A percentile compares a stretch with the other conserved stretches of the same genome.
These are phyloP conservation scores for Piprites chloris DNA, from an alignment of 2,113 vertebrate species.

Conservation along the genomic window DNA sequence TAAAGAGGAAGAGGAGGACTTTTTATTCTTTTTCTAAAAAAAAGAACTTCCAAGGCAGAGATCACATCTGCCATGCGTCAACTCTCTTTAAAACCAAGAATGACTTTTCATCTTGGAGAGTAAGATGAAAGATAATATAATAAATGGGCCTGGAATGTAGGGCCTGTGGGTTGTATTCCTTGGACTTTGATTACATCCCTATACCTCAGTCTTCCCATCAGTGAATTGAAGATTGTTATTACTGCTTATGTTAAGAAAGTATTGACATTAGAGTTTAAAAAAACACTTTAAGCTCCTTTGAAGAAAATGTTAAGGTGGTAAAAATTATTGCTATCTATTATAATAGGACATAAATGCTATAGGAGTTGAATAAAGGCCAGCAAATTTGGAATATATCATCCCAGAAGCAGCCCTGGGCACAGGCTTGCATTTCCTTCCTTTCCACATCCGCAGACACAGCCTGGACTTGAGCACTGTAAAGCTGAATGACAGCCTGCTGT, in stretches of 20 bases:
- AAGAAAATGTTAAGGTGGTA: background rate
- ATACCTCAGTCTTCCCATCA: background rate
- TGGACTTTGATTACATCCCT: background rate
- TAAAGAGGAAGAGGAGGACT: background rate
- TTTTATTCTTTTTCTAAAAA: background rate
- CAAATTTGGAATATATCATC: background rate
- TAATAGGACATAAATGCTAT: background rate
- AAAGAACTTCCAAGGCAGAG: background rate
- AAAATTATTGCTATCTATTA: background rate
- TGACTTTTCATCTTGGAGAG: background rate
- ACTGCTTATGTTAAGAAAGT: background rate
- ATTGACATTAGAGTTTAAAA: background rate
- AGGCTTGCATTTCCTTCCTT: background rate
- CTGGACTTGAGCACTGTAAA: background rate
- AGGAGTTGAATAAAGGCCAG: background rate
- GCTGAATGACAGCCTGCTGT: background rate
- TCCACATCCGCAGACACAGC: background rate
- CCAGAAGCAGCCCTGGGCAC: background rate
- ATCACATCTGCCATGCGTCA: background rate
- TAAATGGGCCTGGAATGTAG: background rate
- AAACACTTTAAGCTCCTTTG: background rate
- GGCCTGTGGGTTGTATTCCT: background rate
- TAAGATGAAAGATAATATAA: background rate
- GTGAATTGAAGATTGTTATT: background rate
- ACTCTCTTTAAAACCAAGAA: background rate